A percentile compares a stretch with the other conserved stretches of the same genome.
phyloP scores from a whole-genome alignment of 2,113 vertebrate species.

The Perognathus longimembris region DNA sequence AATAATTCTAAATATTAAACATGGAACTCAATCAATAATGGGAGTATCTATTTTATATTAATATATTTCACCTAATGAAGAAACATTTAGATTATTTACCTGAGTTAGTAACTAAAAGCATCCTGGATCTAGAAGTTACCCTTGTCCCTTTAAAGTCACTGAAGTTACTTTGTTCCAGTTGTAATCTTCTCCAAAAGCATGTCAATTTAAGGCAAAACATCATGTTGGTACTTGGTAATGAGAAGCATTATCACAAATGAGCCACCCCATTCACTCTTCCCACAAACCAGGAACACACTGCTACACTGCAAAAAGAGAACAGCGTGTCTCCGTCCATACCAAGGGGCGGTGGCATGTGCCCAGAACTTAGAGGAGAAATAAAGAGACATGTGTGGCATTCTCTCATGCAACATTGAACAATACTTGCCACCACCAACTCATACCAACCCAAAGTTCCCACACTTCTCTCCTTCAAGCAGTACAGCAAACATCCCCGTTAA shows the following conservation, averaged over 20 bases:
- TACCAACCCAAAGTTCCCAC: constrained; percentile 13
- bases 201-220: not conserved
- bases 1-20: not conserved
- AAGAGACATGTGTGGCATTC: not conserved
- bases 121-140: not conserved
- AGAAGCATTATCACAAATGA: not conserved
- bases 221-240: not conserved
- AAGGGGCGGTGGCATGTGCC: not conserved
- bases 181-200: not conserved
- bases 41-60: not conserved
- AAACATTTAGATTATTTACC: not conserved
- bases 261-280: not conserved
- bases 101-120: not conserved
- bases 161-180: not conserved
- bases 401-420: not conserved
- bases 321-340: not conserved
- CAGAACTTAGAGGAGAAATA: not conserved
- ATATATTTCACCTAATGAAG: constrained; percentile 27
- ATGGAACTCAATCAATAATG: not conserved
- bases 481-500: not conserved
- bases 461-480: constrained; percentile 54
- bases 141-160: not conserved
- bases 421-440: not conserved
- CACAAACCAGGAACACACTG: not conserved
- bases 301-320: not conserved